Evolutionary conservation across 2,113 vertebrate species (phyloP), one percentile per base, ranked within the genome.

Genomic region (Poeciliopsis turrubarensis): DNA sequence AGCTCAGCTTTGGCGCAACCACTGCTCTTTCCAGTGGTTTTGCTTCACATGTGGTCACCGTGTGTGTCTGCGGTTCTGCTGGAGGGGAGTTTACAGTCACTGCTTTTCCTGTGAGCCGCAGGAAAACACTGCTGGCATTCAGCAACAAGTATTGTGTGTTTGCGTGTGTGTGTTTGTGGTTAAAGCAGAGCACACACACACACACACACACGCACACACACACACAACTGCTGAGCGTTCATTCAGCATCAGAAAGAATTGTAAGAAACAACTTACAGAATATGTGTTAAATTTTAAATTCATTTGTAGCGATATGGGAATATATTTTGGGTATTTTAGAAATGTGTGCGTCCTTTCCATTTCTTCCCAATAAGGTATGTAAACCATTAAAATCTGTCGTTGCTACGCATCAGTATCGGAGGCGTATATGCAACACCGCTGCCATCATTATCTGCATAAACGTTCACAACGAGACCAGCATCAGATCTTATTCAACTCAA

Each of bases 61-160:
- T 82, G 65, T 82, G 72, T 69, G 75, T 70, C 57, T 81, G 74
- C 73, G 79, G 30, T 66, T 34, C 68, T 57, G 79, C 7, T 27
- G 27, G 37, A 65, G 81, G 13, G 17, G 11, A 12, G 34, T 60
- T 41, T 3, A 41, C 27, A 22, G 68, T 37, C 1, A 62, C 44
- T 68, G 6, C 54, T 25, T 10, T 47, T 82, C 68, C 77, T 80
- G 60, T 19, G 30, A 51, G 32, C 65, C 29, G 31, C 65, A 65
- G 64, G 0, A 34, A 39, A 22, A 73, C 41, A 31, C 34, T 1
- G 64, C 72, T 17, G 51, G 12, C 27, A 61, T 65, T 70, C 41
- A 60, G 4, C 34, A 26, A 67, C 63, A 62, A 62, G 27, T 19
- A 31, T 54, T 57, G 0, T n/a, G 51, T 57, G 19, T 57, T 57